Evolutionary conservation across 2,888 invertebrate species (phyloP).

Genomic region (Cistogaster globosa): DNA sequence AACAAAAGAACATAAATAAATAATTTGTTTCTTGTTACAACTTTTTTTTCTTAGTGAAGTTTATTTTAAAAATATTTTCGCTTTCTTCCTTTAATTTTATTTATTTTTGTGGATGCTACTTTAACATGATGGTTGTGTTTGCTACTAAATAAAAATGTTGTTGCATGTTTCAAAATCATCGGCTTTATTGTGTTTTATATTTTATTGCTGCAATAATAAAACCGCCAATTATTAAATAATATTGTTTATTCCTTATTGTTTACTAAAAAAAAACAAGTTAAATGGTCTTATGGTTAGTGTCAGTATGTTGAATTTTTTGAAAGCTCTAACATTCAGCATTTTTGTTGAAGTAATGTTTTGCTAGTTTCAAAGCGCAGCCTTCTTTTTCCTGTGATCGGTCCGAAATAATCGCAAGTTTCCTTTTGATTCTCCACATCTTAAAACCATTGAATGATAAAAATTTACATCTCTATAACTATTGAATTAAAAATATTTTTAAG

Average conservation of each 20-base stretch:
- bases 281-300: no score
- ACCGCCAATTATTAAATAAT: constrained; percentile 16
- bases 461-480: no score
- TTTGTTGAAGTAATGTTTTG: no score
- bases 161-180: constrained; percentile 51
- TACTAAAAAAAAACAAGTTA: no score
- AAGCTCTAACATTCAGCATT: no score
- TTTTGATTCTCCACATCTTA: no score
- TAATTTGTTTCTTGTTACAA: constrained; percentile 25
- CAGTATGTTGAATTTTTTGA: no score
- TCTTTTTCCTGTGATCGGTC: no score
- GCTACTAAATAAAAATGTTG: constrained; percentile 17
- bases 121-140: constrained; percentile 49
- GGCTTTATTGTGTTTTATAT: constrained; percentile 3
- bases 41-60: constrained; percentile 1
- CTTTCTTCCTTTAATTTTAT: constrained; percentile 13
- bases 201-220: neutral
- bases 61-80: constrained; percentile 15
- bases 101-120: neutral
- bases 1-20: constrained; percentile 70
- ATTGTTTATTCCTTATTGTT: neutral
- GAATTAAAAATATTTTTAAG: no score
- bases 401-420: no score
- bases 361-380: no score
- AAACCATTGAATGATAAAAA: no score